Evolutionary conservation across 2,113 vertebrate genomes (phyloP).

Genomic region (Charina bottae): DNA sequence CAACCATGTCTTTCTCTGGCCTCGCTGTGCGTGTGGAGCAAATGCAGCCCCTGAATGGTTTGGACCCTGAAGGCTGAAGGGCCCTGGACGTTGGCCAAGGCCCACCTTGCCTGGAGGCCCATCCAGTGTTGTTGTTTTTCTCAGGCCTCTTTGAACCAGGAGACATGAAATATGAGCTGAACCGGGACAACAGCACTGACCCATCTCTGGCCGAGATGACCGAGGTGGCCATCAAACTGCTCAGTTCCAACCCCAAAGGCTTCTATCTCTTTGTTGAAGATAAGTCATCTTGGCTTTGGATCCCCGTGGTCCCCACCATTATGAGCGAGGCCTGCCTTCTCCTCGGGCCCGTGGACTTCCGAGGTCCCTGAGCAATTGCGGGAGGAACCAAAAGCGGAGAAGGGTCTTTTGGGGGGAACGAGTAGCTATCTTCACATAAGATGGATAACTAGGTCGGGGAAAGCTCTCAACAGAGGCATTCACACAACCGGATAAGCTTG

Average conservation of each 20-base stretch:
- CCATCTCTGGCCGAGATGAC: conserved; percentile 90
- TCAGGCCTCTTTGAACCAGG: conserved; percentile 90
- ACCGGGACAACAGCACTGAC: conserved; percentile 75
- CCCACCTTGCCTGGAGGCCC: not conserved
- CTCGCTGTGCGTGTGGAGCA: not conserved
- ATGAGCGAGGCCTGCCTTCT: not conserved
- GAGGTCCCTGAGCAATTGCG: not conserved
- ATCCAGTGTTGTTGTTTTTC: not conserved
- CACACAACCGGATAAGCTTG: too few relatives aligned
- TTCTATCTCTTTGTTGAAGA: conserved; percentile 96
- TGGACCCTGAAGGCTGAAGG: not conserved
- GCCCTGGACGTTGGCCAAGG: not conserved
- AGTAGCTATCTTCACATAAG: not conserved
- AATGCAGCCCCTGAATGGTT: not conserved
- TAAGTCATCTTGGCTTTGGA: conserved; percentile 58
- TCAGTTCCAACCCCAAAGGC: conserved; percentile 86
- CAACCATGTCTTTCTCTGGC: not conserved
- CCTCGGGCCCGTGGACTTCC: not conserved
- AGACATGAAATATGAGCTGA: conserved; percentile 82
- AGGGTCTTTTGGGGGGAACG: not conserved
- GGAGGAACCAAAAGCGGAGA: not conserved
- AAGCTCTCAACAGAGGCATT: not conserved
- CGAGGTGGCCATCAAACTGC: conserved; percentile 83
- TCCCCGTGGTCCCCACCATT: not conserved
- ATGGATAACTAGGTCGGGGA: not conserved